These are phyloP conservation scores for Ctenomys sociabilis DNA, from an alignment of 2,113 vertebrate species.

Conservation along the genomic window DNA sequence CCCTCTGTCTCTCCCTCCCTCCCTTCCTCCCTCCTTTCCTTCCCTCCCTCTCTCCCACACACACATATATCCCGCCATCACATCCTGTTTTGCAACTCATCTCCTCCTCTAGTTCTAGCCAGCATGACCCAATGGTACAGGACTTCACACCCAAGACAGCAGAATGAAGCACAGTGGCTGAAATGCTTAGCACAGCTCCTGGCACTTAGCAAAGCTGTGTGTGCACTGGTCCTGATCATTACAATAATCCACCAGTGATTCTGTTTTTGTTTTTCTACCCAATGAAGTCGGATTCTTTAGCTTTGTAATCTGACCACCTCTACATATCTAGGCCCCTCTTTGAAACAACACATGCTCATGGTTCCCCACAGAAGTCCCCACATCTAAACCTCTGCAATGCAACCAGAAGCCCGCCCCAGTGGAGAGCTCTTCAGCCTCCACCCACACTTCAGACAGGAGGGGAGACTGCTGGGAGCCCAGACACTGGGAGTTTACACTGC, in stretches of 20 bases:
- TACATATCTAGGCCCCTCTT: not conserved
- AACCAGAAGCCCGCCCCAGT: not conserved
- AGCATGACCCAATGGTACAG: not conserved
- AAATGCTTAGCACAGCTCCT: not conserved
- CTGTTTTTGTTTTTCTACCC: not conserved
- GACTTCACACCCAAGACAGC: not conserved
- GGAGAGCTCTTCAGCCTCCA: not conserved
- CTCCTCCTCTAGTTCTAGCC: not conserved
- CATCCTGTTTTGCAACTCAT: not conserved
- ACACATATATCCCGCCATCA: not conserved
- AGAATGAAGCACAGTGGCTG: not conserved
- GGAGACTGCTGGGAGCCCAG: not conserved
- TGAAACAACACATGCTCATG: not conserved
- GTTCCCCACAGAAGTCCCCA: not conserved
- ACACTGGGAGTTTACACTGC: not conserved
- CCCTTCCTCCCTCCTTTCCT: rapidly evolving
- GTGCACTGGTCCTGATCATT: not conserved
- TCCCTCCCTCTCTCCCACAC: not conserved
- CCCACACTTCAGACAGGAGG: not conserved
- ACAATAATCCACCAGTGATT: rapidly evolving
- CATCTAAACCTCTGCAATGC: not conserved
- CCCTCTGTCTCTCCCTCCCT: not conserved
- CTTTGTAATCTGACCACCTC: not conserved
- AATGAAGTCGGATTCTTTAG: not conserved
- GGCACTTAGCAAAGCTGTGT: not conserved